phyloP scores from a whole-genome alignment of 37 sponge, comb jelly and placozoan genomes.

The Corticium candelabrum region DNA sequence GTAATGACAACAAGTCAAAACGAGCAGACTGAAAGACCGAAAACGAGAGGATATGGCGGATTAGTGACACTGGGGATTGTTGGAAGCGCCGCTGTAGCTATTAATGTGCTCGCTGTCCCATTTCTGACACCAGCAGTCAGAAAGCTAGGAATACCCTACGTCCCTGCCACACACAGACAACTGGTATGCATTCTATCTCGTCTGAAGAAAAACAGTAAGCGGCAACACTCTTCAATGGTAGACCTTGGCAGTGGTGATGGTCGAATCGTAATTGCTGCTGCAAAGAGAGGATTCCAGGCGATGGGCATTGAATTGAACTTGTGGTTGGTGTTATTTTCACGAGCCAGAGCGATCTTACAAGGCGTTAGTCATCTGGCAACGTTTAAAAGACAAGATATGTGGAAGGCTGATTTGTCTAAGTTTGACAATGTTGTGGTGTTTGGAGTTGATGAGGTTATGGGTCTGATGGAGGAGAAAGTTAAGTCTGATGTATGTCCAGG shows the following conservation, averaged over 20 bases:
- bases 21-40: too few relatives aligned
- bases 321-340: slow-evolving; percentile 23
- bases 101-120: slow-evolving; percentile 16
- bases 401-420: slow-evolving; percentile 3
- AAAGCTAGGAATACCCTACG: slow-evolving; percentile 20
- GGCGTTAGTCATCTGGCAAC: slow-evolving; percentile 7
- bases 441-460: background rate
- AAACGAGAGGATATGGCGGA: background rate
- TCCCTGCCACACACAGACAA: slow-evolving; percentile 21
- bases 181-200: background rate
- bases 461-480: background rate
- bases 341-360: background rate
- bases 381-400: slow-evolving; percentile 18
- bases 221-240: slow-evolving; percentile 13
- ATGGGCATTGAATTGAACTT: slow-evolving; percentile 22
- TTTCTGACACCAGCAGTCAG: slow-evolving; percentile 17
- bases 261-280: slow-evolving; percentile 27
- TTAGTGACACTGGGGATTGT: background rate
- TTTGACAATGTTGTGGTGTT: background rate
- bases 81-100: background rate
- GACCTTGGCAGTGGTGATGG: slow-evolving; percentile 35
- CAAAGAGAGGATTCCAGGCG: slow-evolving; percentile 14
- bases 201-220: background rate
- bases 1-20: too few relatives aligned
- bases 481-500: background rate